These are phyloP conservation scores for Varanus salvator DNA, from an alignment of 2,113 vertebrate genomes.

Conservation along the genomic window DNA sequence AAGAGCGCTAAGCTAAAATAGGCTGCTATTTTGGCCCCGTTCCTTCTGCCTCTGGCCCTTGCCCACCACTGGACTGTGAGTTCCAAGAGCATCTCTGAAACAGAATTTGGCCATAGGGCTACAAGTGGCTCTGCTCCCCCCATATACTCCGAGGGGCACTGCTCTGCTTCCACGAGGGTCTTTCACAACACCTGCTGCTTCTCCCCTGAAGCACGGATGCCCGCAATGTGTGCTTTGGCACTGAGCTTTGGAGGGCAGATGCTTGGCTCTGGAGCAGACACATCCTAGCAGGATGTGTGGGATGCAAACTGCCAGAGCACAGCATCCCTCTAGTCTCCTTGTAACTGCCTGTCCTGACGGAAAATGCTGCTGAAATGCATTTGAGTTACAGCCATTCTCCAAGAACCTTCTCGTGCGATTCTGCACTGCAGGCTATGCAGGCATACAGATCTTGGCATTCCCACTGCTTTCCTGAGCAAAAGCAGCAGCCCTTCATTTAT, in stretches of 20 bases:
- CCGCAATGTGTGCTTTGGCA: background rate
- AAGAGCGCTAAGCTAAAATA: too few relatives aligned
- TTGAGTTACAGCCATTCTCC: background rate
- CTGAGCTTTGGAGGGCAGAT: background rate
- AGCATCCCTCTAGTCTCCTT: background rate
- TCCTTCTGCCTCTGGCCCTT: too few relatives aligned
- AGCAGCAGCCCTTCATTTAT: background rate
- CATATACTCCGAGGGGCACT: background rate
- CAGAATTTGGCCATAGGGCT: too few relatives aligned
- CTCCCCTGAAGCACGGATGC: background rate
- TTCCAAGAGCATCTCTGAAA: too few relatives aligned
- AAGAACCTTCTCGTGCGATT: background rate
- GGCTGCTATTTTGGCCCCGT: too few relatives aligned
- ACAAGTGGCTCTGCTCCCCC: too few relatives aligned
- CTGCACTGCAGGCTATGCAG: background rate
- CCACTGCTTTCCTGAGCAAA: background rate
- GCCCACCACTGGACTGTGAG: too few relatives aligned
- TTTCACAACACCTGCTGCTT: background rate
- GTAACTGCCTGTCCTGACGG: background rate
- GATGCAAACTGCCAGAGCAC: background rate
- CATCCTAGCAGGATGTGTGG: background rate
- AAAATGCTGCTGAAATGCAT: background rate
- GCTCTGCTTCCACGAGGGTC: background rate
- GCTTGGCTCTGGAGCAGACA: background rate
- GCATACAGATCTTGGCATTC: background rate